A percentile compares a stretch with the other conserved stretches of the same genome.
Conservation (phyloP, 2,888 invertebrate species). For the Syrista parreyssii region DNA sequence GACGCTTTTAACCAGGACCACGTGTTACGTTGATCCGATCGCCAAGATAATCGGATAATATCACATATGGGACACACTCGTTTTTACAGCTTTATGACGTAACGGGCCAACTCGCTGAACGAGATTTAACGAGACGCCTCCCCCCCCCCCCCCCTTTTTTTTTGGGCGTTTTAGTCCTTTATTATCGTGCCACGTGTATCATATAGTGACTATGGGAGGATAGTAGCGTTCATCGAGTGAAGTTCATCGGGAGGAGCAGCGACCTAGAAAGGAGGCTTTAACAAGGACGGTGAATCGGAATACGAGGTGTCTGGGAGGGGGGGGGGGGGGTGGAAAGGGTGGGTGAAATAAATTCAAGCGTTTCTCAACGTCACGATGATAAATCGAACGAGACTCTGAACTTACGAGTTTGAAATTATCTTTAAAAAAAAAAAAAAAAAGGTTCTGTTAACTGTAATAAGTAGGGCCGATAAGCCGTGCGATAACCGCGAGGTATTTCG, state of each 20-base stretch:
- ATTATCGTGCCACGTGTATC: not conserved
- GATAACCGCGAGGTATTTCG: no score
- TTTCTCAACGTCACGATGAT: conserved; percentile 11
- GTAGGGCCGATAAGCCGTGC: not conserved
- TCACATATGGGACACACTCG: not conserved
- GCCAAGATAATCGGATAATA: not conserved
- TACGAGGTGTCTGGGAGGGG: not conserved
- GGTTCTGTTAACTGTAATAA: not conserved
- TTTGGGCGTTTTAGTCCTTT: not conserved
- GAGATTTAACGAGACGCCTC: not conserved
- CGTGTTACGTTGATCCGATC: not conserved
- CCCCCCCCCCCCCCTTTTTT: not conserved
- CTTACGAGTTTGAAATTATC: not conserved
- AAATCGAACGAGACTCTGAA: not conserved
- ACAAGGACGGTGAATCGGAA: not conserved
- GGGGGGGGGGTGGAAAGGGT: not conserved
- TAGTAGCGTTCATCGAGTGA: no score
- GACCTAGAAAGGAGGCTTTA: no score
- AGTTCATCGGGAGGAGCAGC: no score
- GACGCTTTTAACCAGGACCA: not conserved
- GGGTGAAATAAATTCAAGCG: not conserved
- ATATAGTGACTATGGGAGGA: no score
- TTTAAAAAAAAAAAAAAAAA: not conserved
- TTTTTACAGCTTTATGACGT: not conserved
- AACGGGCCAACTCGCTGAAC: not conserved